A percentile compares a stretch with the other conserved stretches of the same genome.
These are phyloP conservation scores for Melanostoma scalare DNA, from an alignment of 2,888 invertebrate genomes.

Conservation along the genomic window DNA sequence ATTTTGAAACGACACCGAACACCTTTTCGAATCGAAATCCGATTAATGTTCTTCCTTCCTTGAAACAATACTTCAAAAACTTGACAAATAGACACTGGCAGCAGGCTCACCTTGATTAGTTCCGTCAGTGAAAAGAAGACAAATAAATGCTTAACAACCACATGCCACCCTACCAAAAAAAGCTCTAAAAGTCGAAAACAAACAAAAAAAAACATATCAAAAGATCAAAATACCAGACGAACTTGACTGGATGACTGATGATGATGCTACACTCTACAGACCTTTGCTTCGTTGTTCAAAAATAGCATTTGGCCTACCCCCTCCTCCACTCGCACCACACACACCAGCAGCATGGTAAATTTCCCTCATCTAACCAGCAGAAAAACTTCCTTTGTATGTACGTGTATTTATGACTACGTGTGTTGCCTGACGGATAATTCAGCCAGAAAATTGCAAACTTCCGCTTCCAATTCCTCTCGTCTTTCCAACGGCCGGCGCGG, in stretches of 20 bases:
- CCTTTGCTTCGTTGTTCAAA: conserved; percentile 20
- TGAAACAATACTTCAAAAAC: conserved; percentile 17
- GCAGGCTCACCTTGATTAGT: conserved; percentile 50
- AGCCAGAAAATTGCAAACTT: conserved; percentile 67
- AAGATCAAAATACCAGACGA: conserved; percentile 70
- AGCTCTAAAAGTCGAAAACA: conserved; percentile 21
- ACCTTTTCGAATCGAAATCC: too few relatives aligned
- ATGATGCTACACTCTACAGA: conserved; percentile 43
- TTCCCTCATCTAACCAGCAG: conserved; percentile 4
- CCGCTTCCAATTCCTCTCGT: conserved; percentile 31
- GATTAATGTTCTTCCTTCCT: not conserved
- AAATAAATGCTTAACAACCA: conserved; percentile 46
- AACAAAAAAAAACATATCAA: conserved; percentile 47
- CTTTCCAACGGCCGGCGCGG: not conserved
- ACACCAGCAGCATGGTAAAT: conserved; percentile 21
- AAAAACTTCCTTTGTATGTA: conserved; percentile 43
- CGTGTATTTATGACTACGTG: conserved; percentile 68
- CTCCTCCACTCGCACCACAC: not conserved
- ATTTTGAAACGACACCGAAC: too few relatives aligned
- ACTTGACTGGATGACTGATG: conserved; percentile 69
- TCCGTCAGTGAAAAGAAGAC: conserved; percentile 52
- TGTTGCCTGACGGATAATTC: conserved; percentile 65
- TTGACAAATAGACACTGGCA: conserved; percentile 56
- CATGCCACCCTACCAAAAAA: conserved; percentile 19
- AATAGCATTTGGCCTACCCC: conserved; percentile 21